Base-by-base conservation (phyloP, 2,888 invertebrate genomes). In the Stenichneumon culpator region DNA sequence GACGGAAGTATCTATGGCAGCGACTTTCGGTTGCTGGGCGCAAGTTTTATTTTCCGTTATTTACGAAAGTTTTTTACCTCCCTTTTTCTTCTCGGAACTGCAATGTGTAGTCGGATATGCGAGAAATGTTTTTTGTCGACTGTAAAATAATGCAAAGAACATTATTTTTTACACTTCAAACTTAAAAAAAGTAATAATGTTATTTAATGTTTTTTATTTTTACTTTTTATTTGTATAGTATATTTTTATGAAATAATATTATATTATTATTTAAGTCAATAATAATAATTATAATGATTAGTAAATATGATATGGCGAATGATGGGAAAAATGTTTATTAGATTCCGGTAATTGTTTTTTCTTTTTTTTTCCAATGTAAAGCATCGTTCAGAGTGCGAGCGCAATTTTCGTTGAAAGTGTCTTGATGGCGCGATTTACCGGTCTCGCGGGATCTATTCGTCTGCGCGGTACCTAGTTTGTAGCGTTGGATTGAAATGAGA, bases 401-500 rank as follows among this genome's bases (percentile, higher is more conserved):
- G 54, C 22, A 19, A 39, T 54, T 54, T 54, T 54, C 54, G 9
- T 11, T 11, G 54, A 54, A 54, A 22, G 54, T 54, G 54, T 54
- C 54, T 54, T 22, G 19, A 9, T 22, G 3, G 11, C 22, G 11
- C 5, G 3, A 54, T 54, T 19, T 22, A 54, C 54, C 2, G 54
- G 54, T 54, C 54, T 54, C 54, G 19, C 11, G 22, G 22, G 54
- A 54, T 54, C 11, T 19, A 54, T 54, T 7, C 22, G 19, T 54
- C 54, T 32, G 28, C 14, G 63, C 28, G 25, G 32, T 32, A 6
- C 32, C 32, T 2, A 32, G 63, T 63, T 36, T 63, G 28, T 28
- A 57, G 44, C 32, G 7, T 3, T 19, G n/a, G 16, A 39, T 73
- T 16, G 44, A 22, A 73, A 60, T 73, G 60, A 60, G 39, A n/a